Evolutionary conservation across 2,797 vertebrate genomes (phyloP).

Genomic region (Siniperca scherzeri): DNA sequence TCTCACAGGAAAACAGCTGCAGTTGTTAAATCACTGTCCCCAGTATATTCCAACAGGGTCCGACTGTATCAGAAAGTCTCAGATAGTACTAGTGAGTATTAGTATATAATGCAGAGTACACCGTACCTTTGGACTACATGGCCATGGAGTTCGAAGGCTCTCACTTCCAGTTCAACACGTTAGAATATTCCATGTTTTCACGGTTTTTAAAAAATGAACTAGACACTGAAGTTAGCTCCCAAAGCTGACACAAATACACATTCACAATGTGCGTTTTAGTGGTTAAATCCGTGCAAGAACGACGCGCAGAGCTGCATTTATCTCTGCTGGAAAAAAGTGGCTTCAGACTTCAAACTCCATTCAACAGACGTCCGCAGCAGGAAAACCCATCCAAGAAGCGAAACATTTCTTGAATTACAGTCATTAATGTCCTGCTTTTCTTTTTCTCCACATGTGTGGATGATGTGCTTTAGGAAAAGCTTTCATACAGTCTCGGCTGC

Average conservation of each 20-base stretch:
- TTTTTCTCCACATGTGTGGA: neutral
- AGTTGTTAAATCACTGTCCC: neutral
- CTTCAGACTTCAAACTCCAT: conserved; percentile 6
- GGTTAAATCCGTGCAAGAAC: conserved; percentile 6
- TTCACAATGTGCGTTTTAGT: neutral
- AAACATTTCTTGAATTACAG: fast-evolving
- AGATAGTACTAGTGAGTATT: neutral
- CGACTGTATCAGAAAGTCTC: neutral
- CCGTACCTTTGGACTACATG: conserved; percentile 47
- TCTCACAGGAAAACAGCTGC: neutral
- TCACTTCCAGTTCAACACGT: neutral
- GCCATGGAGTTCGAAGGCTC: neutral
- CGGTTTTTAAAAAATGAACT: neutral
- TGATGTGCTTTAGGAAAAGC: neutral
- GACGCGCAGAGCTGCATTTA: conserved; percentile 24
- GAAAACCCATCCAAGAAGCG: neutral
- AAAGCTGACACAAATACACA: neutral
- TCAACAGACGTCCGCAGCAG: neutral
- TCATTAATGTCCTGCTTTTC: neutral
- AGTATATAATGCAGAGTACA: neutral
- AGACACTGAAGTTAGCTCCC: neutral
- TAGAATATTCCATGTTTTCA: neutral
- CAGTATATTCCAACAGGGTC: neutral
- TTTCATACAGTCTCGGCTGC: conserved; percentile 21
- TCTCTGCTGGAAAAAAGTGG: conserved; percentile 3